These are phyloP conservation scores for Pollenia amentaria DNA, from an alignment of 2,888 invertebrate species.

Conservation along the genomic window DNA sequence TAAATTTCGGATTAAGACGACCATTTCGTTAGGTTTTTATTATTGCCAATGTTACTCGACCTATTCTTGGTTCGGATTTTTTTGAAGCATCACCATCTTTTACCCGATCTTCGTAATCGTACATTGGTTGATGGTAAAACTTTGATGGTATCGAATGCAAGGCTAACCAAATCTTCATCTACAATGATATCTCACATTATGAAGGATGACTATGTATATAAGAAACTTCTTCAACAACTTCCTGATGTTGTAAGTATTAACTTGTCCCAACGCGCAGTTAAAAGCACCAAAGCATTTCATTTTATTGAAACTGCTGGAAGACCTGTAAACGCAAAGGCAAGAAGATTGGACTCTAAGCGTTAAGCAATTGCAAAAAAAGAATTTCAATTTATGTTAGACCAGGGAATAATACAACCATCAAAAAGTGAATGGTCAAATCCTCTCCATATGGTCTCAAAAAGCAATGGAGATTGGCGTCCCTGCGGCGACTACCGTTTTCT, in stretches of 20 bases:
- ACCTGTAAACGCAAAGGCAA: background rate
- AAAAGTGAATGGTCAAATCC: background rate
- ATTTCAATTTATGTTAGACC: background rate
- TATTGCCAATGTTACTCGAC: background rate
- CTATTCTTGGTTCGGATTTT: background rate
- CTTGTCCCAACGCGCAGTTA: background rate
- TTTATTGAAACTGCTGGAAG: slow-evolving; percentile 10
- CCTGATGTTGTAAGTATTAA: background rate
- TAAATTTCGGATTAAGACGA: no score
- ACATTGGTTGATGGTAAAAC: background rate
- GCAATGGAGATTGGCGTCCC: background rate
- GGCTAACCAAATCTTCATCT: background rate
- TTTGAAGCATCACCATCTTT: background rate
- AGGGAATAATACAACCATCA: background rate
- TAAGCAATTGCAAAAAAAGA: background rate
- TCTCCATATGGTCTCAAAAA: background rate
- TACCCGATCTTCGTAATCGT: background rate
- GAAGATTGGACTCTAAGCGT: background rate
- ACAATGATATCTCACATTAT: slow-evolving; percentile 6
- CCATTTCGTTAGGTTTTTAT: background rate
- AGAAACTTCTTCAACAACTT: background rate
- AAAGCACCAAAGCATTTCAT: background rate
- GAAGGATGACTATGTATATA: background rate
- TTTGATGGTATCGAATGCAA: background rate
- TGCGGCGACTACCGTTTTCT: slow-evolving; percentile 16